phyloP scores from a whole-genome alignment of 2,113 vertebrate genomes.

The Chamaea fasciata region DNA sequence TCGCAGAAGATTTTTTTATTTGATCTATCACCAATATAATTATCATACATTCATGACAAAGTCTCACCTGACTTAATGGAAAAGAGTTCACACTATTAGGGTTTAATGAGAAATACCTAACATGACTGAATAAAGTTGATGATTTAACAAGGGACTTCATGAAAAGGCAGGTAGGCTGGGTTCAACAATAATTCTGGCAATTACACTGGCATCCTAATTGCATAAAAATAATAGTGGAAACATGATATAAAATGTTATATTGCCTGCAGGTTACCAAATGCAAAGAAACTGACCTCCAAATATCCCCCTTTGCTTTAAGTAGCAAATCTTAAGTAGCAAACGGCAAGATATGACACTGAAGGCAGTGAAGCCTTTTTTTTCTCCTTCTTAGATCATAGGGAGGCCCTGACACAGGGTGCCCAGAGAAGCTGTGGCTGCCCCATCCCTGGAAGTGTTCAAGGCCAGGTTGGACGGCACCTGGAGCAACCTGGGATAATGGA shows the following conservation, averaged over 20 bases:
- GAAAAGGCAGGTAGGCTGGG: background rate
- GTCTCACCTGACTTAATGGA: background rate
- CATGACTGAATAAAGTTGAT: background rate
- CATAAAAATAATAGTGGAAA: background rate
- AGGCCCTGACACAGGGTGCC: background rate
- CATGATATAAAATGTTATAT: background rate
- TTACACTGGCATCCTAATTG: background rate
- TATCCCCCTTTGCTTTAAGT: background rate
- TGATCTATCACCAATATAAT: background rate
- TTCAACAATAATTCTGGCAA: background rate
- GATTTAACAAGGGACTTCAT: background rate
- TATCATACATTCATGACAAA: background rate
- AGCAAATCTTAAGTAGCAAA: background rate
- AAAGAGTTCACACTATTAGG: background rate
- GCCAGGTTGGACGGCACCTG: rapidly evolving
- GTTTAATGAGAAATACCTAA: conserved; percentile 18
- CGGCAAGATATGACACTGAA: rapidly evolving
- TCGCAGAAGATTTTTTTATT: background rate
- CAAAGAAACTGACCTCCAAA: background rate
- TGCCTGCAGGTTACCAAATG: background rate
- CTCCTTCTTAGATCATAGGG: rapidly evolving
- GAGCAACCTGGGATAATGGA: background rate
- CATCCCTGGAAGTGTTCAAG: background rate
- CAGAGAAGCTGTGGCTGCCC: background rate
- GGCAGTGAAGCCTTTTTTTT: background rate